Conservation (phyloP, 2,888 invertebrate genomes). For the Leptinotarsa tumamoca region DNA sequence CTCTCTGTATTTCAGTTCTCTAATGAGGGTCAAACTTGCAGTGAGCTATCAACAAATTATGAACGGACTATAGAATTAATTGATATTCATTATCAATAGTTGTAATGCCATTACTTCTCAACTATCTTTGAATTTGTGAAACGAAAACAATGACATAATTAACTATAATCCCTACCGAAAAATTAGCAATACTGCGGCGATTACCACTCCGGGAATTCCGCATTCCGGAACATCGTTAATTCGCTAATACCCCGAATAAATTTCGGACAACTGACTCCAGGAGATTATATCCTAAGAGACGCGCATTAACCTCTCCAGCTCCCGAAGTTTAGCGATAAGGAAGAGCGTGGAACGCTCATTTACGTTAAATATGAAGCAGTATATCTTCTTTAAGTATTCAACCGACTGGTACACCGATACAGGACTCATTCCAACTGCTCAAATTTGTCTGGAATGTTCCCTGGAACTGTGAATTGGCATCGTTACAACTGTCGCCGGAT, state of each 20-base stretch:
- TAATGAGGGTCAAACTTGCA: no score
- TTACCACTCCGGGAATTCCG: not conserved
- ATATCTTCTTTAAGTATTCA: slow-evolving; percentile 10
- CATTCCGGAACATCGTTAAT: not conserved
- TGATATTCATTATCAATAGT: no score
- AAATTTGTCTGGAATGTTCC: slow-evolving; percentile 3
- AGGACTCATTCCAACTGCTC: not conserved
- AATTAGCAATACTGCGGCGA: not conserved
- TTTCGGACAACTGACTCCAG: not conserved
- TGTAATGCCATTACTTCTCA: no score
- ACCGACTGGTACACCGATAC: slow-evolving; percentile 5
- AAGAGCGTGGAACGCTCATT: slow-evolving; percentile 8
- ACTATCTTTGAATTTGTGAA: no score
- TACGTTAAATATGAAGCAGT: slow-evolving; percentile 9
- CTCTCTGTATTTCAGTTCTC: no score
- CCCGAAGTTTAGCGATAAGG: not conserved
- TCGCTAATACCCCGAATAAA: slow-evolving; percentile 13
- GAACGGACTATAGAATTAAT: no score
- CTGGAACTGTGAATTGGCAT: not conserved
- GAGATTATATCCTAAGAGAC: slow-evolving; percentile 9
- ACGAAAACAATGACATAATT: not conserved
- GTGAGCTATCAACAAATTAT: no score
- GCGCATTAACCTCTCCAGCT: slow-evolving; percentile 7
- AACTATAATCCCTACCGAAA: not conserved
- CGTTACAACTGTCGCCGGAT: not conserved